Evolutionary conservation across 2,797 vertebrate species (phyloP), one percentile per base, ranked within the genome.

Genomic region (Percopsis omiscomaycus): DNA sequence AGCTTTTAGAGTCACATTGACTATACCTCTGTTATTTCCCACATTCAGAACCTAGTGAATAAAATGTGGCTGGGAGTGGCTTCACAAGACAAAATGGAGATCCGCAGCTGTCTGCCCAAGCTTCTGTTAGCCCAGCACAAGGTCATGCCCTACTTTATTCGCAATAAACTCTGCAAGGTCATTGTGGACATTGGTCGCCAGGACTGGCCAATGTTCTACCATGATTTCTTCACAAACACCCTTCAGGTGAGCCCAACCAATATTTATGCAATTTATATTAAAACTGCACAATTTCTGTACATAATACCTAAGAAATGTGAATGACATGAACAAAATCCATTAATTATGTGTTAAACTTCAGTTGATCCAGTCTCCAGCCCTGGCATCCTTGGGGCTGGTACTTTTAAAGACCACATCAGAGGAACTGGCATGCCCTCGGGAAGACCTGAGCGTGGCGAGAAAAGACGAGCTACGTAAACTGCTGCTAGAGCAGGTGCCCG

Each of bases 201-300:
- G 60, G 98, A 99, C 81, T 99, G 98, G 98, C 98, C 98, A 0
- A 98, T 98, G 96, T 99, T 98, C 89, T 99, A 99, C 89, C 96
- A 98, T 28, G 96, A 99, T 85, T 99, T 99, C 87, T 99, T 99
- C 85, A 96, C 95, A 58, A 99, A 95, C 88, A 99, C 96, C 52
- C 92, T 99, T 81, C 96, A 99, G 95, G 98, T 99, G 64, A 79
- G 67, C 45, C 28, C 16, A 30, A 37, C 22, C 46, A n/a, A 14
- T 47, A 0, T 5, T 13, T 48, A 48, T 13, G 37, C 8, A 42
- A 42, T 42, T 42, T 42, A 42, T 42, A 42, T 22, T 22, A 22
- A 22, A 22, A 22, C 22, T 22, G 22, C 22, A 22, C 22, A 22
- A 22, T 22, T 22, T 22, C 22, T 22, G 22, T 22, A 22, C 22